phyloP scores from a whole-genome alignment of 2,797 vertebrate species.

The Takifugu ocellatus region DNA sequence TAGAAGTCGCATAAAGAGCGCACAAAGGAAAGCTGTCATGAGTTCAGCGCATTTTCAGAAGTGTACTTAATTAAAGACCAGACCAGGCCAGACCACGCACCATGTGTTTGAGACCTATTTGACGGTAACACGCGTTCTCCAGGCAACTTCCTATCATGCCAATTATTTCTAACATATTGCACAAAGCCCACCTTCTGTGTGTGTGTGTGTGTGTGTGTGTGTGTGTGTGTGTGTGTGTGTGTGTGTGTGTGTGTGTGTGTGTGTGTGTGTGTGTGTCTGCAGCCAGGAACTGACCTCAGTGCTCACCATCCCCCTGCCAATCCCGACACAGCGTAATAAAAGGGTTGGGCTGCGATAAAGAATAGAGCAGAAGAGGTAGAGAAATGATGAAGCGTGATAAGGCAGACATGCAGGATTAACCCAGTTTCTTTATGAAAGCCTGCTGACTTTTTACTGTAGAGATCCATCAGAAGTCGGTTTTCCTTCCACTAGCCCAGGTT shows the following conservation, averaged over 20 bases:
- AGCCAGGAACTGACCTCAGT: conserved; percentile 17
- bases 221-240: not conserved
- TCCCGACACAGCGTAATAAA: conserved; percentile 26
- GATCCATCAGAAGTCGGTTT: conserved; percentile 28
- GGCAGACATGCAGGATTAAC: conserved; percentile 38
- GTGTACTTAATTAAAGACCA: conserved; percentile 40
- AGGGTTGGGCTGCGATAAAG: conserved; percentile 32
- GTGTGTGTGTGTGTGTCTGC: conserved; percentile 4
- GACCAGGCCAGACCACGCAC: conserved; percentile 6
- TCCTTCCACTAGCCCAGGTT: conserved; percentile 7
- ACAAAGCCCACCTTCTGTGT: conserved; percentile 3
- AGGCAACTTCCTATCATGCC: conserved; percentile 36
- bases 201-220: too few species aligned
- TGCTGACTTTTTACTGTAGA: conserved; percentile 30
- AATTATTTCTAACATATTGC: conserved; percentile 47
- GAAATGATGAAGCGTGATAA: conserved; percentile 38
- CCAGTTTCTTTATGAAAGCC: conserved; percentile 22
- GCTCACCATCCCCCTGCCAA: not conserved
- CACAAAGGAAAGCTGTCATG: conserved; percentile 22
- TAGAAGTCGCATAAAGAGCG: conserved; percentile 19
- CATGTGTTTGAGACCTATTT: conserved; percentile 37
- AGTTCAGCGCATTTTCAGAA: conserved; percentile 16
- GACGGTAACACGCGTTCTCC: conserved; percentile 41
- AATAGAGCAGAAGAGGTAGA: conserved; percentile 21
- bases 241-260: too few species aligned